Evolutionary conservation across 2,797 vertebrate genomes (phyloP).

Genomic region (Gambusia yucatana): DNA sequence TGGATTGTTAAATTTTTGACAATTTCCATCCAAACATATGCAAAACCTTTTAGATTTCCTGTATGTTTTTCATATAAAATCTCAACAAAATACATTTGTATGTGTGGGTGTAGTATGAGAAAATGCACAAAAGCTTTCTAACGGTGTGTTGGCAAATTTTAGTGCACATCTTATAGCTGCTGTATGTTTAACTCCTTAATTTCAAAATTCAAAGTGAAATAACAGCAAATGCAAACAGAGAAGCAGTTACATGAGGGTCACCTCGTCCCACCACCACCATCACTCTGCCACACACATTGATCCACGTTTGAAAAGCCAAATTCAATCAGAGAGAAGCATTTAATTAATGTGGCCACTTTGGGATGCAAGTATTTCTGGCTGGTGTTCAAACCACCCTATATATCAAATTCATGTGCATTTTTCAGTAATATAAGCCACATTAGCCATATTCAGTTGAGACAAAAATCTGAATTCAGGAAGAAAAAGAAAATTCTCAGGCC

Average conservation of each 20-base stretch:
- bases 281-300: conserved; percentile 1
- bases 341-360: conserved; percentile 71
- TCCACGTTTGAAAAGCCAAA: conserved; percentile 29
- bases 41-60: neutral
- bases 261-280: conserved; percentile 3
- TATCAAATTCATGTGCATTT: conserved; percentile 51
- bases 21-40: neutral
- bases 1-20: neutral
- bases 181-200: conserved; percentile 45
- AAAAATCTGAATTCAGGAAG: conserved; percentile 21
- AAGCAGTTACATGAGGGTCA: conserved; percentile 50
- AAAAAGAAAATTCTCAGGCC: conserved; percentile 23
- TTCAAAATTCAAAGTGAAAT: conserved; percentile 63
- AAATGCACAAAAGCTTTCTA: neutral
- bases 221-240: conserved; percentile 62
- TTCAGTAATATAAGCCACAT: conserved; percentile 55
- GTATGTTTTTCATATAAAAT: neutral
- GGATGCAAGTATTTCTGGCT: conserved; percentile 70
- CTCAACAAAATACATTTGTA: neutral
- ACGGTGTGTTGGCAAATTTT: neutral
- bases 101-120: neutral
- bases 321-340: conserved; percentile 62
- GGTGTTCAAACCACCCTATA: conserved; percentile 60
- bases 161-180: neutral
- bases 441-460: conserved; percentile 29